These are phyloP conservation scores for Oligia latruncula DNA, from an alignment of 2,888 invertebrate genomes.

Conservation along the genomic window DNA sequence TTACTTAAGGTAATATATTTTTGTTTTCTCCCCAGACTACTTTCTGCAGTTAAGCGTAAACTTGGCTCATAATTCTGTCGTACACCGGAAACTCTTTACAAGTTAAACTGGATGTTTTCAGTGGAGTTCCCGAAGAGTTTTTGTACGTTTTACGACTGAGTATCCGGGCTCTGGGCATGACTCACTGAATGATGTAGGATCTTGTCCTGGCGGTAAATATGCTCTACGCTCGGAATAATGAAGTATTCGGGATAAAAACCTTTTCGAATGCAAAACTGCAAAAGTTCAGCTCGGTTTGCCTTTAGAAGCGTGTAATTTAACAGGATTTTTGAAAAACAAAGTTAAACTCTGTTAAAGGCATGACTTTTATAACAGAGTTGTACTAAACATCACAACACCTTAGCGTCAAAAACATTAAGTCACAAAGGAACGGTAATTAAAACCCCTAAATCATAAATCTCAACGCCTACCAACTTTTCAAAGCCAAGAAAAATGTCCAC, in stretches of 20 bases:
- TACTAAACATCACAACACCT: background rate
- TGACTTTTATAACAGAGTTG: background rate
- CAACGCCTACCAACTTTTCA: conserved; percentile 35
- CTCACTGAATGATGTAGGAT: conserved; percentile 63
- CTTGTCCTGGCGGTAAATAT: conserved; percentile 53
- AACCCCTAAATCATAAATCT: conserved; percentile 33
- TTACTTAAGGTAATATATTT: conserved; percentile 69
- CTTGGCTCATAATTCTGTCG: conserved; percentile 83
- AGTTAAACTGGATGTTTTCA: conserved; percentile 81
- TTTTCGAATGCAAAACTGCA: conserved; percentile 31
- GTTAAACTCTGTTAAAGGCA: background rate
- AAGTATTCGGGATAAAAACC: conserved; percentile 46
- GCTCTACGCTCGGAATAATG: conserved; percentile 21
- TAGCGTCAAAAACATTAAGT: background rate
- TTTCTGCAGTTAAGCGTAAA: conserved; percentile 74
- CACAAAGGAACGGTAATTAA: conserved; percentile 26
- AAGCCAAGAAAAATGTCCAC: conserved; percentile 46
- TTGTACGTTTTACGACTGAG: conserved; percentile 75
- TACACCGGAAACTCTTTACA: conserved; percentile 80
- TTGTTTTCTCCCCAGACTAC: conserved; percentile 71
- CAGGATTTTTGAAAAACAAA: background rate
- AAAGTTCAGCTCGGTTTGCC: conserved; percentile 13
- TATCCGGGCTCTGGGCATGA: conserved; percentile 60
- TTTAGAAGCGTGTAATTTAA: conserved; percentile 1
- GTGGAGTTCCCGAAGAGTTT: conserved; percentile 75